phyloP scores from a whole-genome alignment of 2,113 vertebrate species.

The Atrichornis clamosus region DNA sequence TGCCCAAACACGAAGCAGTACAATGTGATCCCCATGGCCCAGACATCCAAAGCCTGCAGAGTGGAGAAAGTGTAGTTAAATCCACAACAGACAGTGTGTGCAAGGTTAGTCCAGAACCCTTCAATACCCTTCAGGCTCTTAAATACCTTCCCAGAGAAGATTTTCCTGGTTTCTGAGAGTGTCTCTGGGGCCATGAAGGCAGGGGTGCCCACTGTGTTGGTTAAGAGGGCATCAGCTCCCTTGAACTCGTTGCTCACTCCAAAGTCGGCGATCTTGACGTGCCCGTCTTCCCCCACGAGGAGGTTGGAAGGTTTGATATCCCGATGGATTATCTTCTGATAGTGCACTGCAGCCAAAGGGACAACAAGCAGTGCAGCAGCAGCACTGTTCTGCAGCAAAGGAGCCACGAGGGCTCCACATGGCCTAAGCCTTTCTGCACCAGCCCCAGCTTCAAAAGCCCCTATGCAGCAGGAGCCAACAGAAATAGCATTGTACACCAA shows the following conservation, averaged over 20 bases:
- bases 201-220: constrained; percentile 94
- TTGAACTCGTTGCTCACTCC: constrained; percentile 98
- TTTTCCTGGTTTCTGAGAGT: constrained; percentile 91
- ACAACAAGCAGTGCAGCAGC: neutral
- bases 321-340: constrained; percentile 97
- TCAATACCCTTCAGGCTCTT: too few species aligned
- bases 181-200: constrained; percentile 96
- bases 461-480: neutral
- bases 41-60: constrained; percentile 91
- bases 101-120: neutral
- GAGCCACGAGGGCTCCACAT: accelerated
- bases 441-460: neutral
- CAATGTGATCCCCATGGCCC: constrained; percentile 97
- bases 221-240: constrained; percentile 89
- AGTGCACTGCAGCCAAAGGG: constrained; percentile 82
- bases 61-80: neutral
- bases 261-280: constrained; percentile 95
- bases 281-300: constrained; percentile 91
- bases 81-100: neutral
- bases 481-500: accelerated
- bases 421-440: neutral
- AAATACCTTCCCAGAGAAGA: constrained; percentile 97
- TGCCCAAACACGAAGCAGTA: constrained; percentile 96
- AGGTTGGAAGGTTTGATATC: constrained; percentile 98
- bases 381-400: neutral